phyloP scores from a whole-genome alignment of 2,888 invertebrate genomes.

The Onthophagus sagittarius region DNA sequence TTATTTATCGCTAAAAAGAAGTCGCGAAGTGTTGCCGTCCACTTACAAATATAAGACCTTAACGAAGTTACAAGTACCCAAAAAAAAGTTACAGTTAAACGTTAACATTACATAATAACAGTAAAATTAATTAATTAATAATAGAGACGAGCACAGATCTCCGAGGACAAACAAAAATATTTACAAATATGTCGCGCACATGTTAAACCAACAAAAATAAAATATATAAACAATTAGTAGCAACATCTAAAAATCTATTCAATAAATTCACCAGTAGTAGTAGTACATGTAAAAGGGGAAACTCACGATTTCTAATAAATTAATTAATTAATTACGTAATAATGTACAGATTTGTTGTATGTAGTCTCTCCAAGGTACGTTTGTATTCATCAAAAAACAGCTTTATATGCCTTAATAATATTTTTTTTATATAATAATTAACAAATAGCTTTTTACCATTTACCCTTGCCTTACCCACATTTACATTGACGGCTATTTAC shows the following conservation, averaged over 20 bases:
- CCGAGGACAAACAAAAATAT: conserved; percentile 26
- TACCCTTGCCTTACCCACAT: conserved; percentile 40
- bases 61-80: conserved; percentile 27
- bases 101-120: conserved; percentile 6
- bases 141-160: conserved; percentile 8
- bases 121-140: conserved; percentile 8
- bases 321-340: conserved; percentile 28
- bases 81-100: conserved; percentile 14
- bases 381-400: conserved; percentile 33
- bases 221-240: conserved; percentile 39
- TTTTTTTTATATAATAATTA: conserved; percentile 33
- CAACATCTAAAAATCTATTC: conserved; percentile 34
- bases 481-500: conserved; percentile 38
- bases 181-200: conserved; percentile 29
- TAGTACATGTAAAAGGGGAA: conserved; percentile 31
- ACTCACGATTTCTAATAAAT: conserved; percentile 33
- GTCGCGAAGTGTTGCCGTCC: conserved; percentile 15
- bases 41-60: conserved; percentile 16
- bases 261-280: conserved; percentile 34
- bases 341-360: conserved; percentile 34
- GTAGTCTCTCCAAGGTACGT: conserved; percentile 35
- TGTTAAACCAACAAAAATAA: conserved; percentile 36
- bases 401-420: conserved; percentile 24
- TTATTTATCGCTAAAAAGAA: conserved; percentile 29
- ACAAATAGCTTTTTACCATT: conserved; percentile 36